Percentiles rank a stretch among this genome's conserved stretches.
phyloP scores from a whole-genome alignment of 2,888 invertebrate species.

The Conus canariensis region DNA sequence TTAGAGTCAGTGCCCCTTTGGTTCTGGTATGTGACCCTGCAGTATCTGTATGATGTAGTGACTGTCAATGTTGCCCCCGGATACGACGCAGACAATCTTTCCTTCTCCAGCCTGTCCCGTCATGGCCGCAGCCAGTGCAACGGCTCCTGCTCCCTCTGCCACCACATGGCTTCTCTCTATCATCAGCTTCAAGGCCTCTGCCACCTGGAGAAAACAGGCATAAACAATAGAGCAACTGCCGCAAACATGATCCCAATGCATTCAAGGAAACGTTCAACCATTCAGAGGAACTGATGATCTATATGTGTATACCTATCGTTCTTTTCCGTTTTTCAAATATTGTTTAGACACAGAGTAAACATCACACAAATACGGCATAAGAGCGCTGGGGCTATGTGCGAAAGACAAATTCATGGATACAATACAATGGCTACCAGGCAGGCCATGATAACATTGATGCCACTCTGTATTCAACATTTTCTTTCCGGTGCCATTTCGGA shows the following conservation, averaged over 20 bases:
- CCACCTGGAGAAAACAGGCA: slow-evolving; percentile 46
- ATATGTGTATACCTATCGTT: neutral
- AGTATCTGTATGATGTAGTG: slow-evolving; percentile 62
- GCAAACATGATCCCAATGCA: too few species aligned
- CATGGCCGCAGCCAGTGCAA: slow-evolving; percentile 66
- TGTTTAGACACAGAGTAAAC: too few species aligned
- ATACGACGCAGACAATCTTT: slow-evolving; percentile 74
- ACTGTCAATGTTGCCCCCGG: slow-evolving; percentile 75
- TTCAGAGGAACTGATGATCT: too few species aligned
- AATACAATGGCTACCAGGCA: too few species aligned
- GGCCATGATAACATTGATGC: too few species aligned
- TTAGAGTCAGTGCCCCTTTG: neutral
- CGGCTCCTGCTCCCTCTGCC: slow-evolving; percentile 76
- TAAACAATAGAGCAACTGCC: neutral
- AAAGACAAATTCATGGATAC: too few species aligned
- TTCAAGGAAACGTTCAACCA: too few species aligned
- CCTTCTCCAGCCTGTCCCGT: slow-evolving; percentile 62
- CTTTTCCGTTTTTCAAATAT: too few species aligned
- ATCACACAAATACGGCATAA: too few species aligned
- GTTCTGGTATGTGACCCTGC: slow-evolving; percentile 46
- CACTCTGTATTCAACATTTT: too few species aligned
- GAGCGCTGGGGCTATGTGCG: too few species aligned
- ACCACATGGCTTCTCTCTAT: slow-evolving; percentile 71
- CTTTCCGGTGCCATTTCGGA: too few species aligned
- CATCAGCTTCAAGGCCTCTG: slow-evolving; percentile 68